A percentile compares a stretch with the other conserved stretches of the same genome.
These are phyloP conservation scores for Bursaphelenchus okinawaensis DNA, from an alignment of 2,888 invertebrate species.

Conservation along the genomic window DNA sequence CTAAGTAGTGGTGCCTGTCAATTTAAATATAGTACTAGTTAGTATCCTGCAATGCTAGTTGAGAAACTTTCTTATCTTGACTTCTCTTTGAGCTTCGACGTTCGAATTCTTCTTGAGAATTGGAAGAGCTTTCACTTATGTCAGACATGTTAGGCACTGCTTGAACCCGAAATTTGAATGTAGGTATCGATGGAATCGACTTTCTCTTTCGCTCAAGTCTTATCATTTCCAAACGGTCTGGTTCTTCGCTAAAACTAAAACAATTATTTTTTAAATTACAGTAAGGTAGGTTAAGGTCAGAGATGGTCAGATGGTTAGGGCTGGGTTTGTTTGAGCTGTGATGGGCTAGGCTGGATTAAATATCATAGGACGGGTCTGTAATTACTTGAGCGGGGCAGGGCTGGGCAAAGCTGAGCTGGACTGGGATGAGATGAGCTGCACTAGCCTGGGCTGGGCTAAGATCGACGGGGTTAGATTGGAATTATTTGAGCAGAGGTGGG, in stretches of 20 bases:
- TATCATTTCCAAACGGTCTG: not conserved
- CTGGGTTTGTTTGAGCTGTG: no score
- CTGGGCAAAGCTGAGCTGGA: no score
- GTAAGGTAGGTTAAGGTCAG: not conserved
- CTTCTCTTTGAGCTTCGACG: not conserved
- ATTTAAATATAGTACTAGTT: no score
- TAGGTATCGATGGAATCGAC: conserved; percentile 12
- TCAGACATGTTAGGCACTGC: conserved; percentile 11
- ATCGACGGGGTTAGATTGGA: no score
- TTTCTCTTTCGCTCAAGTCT: conserved; percentile 5
- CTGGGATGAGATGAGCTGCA: no score
- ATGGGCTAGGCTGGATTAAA: no score
- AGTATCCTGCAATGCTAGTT: not conserved
- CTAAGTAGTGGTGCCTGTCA: no score
- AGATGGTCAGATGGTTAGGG: no score
- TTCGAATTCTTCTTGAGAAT: conserved; percentile 6
- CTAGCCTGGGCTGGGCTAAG: no score
- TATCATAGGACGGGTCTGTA: no score
- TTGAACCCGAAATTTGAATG: conserved; percentile 2
- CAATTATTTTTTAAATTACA: not conserved
- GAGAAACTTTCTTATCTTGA: not conserved
- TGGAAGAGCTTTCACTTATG: conserved; percentile 7
- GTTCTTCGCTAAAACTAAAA: not conserved
- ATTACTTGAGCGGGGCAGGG: no score
- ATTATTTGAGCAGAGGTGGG: no score